These are phyloP conservation scores for Agriotes lineatus DNA, from an alignment of 2,888 invertebrate species.

Conservation along the genomic window DNA sequence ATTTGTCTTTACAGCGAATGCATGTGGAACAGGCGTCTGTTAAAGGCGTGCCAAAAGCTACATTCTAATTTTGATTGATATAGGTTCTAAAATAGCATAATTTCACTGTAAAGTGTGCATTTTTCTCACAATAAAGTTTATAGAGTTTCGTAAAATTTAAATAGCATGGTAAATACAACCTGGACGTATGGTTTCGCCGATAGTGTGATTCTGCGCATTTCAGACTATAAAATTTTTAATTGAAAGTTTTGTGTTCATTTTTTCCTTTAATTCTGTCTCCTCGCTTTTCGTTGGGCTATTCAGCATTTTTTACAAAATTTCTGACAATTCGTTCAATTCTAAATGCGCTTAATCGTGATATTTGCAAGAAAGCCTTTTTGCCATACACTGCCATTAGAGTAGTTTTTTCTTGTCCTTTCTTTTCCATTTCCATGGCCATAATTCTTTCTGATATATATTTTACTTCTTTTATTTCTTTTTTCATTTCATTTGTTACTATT, in stretches of 20 bases:
- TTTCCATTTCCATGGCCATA: too few species aligned
- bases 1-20: not conserved
- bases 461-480: too few species aligned
- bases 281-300: not conserved
- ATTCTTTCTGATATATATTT: too few species aligned
- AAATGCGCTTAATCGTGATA: not conserved
- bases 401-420: too few species aligned
- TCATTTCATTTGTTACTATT: too few species aligned
- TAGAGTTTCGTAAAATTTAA: constrained; percentile 4
- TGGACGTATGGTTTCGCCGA: not conserved
- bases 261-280: not conserved
- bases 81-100: constrained; percentile 6
- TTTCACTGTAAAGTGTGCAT: not conserved
- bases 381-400: too few species aligned
- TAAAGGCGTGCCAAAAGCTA: not conserved
- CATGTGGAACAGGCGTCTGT: not conserved
- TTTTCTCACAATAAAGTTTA: not conserved
- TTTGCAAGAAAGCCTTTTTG: not conserved
- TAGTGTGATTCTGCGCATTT: not conserved
- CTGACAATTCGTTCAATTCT: not conserved
- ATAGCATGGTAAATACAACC: constrained; percentile 6
- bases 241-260: not conserved
- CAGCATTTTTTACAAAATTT: not conserved
- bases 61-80: not conserved
- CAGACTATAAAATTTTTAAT: not conserved